Conservation (phyloP, 2,888 invertebrate species). For the Lasius platythorax region DNA sequence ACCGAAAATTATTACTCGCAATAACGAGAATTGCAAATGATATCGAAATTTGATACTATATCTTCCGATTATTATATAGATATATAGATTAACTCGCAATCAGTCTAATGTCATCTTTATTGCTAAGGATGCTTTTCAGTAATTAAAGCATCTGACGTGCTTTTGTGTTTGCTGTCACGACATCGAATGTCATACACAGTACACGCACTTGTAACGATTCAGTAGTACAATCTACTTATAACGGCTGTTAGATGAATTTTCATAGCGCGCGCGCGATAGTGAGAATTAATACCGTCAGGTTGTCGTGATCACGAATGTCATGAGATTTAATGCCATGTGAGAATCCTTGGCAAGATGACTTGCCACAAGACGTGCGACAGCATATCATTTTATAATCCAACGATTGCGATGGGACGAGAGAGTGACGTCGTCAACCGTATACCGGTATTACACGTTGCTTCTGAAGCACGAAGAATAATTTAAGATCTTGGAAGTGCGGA, state of each 20-base stretch:
- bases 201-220: neutral
- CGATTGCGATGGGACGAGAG: neutral
- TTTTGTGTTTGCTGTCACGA: neutral
- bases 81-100: neutral
- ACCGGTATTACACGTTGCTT: neutral
- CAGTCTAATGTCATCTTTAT: neutral
- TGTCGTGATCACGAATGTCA: constrained; percentile 13
- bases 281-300: constrained; percentile 1
- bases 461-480: constrained; percentile 2
- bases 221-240: neutral
- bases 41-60: neutral
- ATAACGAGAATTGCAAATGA: neutral
- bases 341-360: constrained; percentile 27
- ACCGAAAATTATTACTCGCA: neutral
- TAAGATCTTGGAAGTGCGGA: neutral
- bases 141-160: neutral
- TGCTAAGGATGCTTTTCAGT: neutral
- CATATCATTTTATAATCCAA: constrained; percentile 33
- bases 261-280: neutral
- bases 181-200: neutral
- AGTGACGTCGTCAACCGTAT: neutral
- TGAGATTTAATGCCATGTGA: neutral
- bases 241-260: neutral
- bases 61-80: neutral
- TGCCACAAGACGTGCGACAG: constrained; percentile 22